Percentiles rank a stretch among this genome's conserved stretches.
Evolutionary conservation across 2,888 invertebrate genomes (phyloP).

Genomic region (Camponotus fellah): DNA sequence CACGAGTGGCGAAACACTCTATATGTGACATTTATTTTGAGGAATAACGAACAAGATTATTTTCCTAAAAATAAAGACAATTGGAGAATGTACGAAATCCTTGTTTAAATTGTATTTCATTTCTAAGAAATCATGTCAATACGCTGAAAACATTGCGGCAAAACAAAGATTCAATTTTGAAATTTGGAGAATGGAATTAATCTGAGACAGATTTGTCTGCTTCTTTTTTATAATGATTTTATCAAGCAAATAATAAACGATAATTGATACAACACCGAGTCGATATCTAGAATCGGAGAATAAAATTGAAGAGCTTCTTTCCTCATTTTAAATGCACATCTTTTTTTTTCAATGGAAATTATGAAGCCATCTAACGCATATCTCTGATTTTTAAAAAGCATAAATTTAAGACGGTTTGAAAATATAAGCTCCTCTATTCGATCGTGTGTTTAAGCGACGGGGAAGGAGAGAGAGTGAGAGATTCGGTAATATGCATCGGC

Average conservation of each 20-base stretch:
- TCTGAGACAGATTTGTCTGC: background rate
- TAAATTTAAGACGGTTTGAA: slow-evolving; percentile 25
- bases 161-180: too few species aligned
- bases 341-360: background rate
- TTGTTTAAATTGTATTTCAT: background rate
- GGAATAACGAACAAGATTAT: background rate
- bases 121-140: background rate
- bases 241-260: background rate
- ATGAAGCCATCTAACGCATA: background rate
- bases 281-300: background rate
- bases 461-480: slow-evolving; percentile 35
- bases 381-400: background rate
- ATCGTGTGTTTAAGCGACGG: slow-evolving; percentile 42
- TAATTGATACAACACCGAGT: background rate
- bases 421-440: slow-evolving; percentile 28
- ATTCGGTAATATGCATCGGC: slow-evolving; percentile 73
- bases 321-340: background rate
- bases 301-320: background rate
- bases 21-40: background rate
- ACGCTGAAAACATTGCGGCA: background rate
- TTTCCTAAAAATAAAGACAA: background rate
- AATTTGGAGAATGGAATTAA: background rate
- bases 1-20: background rate
- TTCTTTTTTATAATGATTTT: background rate
- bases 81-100: background rate